phyloP scores from a whole-genome alignment of 2,113 vertebrate species.

The Gallinago jamesoni region DNA sequence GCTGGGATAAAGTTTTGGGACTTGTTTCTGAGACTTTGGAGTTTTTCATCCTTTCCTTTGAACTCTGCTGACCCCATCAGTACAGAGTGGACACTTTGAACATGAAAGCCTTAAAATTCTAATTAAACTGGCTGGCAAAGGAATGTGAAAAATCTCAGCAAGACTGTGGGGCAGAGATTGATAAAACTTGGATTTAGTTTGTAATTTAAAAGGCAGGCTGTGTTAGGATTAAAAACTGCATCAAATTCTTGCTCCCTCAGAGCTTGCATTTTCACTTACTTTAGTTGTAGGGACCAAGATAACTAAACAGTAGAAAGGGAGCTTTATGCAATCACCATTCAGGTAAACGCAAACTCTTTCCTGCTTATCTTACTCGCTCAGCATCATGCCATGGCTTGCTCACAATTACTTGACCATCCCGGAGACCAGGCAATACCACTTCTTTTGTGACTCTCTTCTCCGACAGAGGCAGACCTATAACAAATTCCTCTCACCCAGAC shows the following conservation, averaged over 20 bases:
- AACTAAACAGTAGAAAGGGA: background rate
- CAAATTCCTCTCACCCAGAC: background rate
- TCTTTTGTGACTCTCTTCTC: background rate
- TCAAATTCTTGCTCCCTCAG: background rate
- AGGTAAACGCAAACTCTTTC: background rate
- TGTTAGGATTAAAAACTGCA: slow-evolving; percentile 6
- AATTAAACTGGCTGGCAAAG: slow-evolving; percentile 12
- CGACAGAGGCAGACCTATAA: fast-evolving
- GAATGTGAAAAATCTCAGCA: slow-evolving; percentile 20
- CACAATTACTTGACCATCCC: background rate
- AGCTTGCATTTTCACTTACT: background rate
- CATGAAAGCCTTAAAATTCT: background rate
- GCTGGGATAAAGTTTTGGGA: background rate
- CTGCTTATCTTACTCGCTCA: background rate
- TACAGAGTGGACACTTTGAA: slow-evolving; percentile 4
- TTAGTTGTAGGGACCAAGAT: background rate
- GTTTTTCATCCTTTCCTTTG: slow-evolving; percentile 18
- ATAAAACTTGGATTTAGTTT: background rate
- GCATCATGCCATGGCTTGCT: background rate
- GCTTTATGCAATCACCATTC: background rate
- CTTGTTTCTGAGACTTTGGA: background rate
- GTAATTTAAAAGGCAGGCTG: background rate
- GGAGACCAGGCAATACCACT: background rate
- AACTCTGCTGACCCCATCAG: background rate
- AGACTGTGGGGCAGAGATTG: background rate